Percentiles rank a stretch among this genome's conserved stretches.
Evolutionary conservation across 1,140 invertebrate genomes (phyloP).

Genomic region (Cyrtorhinus lividipennis): DNA sequence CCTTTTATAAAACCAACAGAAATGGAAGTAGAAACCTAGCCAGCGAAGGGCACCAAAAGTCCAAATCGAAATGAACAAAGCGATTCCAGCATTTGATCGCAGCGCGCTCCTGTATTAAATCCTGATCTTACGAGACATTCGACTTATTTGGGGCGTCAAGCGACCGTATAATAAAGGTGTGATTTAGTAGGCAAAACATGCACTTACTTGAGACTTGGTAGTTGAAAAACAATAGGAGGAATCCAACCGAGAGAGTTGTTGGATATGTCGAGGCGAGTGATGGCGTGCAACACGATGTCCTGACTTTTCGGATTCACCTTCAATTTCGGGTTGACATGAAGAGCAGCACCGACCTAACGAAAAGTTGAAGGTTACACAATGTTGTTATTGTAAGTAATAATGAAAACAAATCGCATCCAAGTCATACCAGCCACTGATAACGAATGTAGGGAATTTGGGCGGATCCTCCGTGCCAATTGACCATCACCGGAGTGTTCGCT

Average conservation of each 20-base stretch:
- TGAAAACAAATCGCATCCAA: too few relatives aligned
- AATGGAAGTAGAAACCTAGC: too few relatives aligned
- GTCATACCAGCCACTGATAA: constrained; percentile 60
- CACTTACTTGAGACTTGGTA: constrained; percentile 48
- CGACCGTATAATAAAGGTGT: too few relatives aligned
- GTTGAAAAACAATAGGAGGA: constrained; percentile 67
- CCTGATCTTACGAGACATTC: too few relatives aligned
- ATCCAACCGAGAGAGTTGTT: constrained; percentile 70
- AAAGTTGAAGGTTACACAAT: background rate
- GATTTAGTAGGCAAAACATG: too few relatives aligned
- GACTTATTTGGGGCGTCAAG: too few relatives aligned
- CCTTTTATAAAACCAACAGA: too few relatives aligned
- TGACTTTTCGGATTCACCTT: constrained; percentile 50
- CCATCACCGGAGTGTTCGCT: constrained; percentile 74
- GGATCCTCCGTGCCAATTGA: constrained; percentile 81
- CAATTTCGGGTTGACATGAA: constrained; percentile 73
- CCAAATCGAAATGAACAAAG: too few relatives aligned
- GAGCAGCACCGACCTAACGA: constrained; percentile 47
- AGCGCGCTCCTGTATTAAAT: too few relatives aligned
- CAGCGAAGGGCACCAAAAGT: too few relatives aligned
- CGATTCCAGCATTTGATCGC: too few relatives aligned
- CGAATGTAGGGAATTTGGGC: constrained; percentile 49
- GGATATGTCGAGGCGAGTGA: constrained; percentile 88
- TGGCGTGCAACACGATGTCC: constrained; percentile 63
- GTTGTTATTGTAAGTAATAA: too few relatives aligned